Evolutionary conservation across 1,140 invertebrate species (phyloP).

Genomic region (Papilio glaucus): DNA sequence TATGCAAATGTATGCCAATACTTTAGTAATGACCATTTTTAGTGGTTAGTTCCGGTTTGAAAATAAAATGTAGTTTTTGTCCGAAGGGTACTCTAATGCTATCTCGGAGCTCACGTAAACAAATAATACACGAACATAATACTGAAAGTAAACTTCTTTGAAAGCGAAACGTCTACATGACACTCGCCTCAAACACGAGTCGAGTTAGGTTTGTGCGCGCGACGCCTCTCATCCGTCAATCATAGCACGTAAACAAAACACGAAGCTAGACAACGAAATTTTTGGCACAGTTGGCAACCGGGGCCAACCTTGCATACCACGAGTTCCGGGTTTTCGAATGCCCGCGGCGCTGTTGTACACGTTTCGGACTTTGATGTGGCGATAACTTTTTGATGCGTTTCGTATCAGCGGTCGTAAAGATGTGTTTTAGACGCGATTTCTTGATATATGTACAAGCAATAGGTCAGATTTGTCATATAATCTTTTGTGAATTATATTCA

Average conservation of each 20-base stretch:
- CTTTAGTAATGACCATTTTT: too few species aligned
- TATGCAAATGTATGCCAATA: too few species aligned
- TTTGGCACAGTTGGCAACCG: conserved; percentile 33
- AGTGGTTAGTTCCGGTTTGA: too few species aligned
- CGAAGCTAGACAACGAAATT: conserved; percentile 31
- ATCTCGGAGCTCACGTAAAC: too few species aligned
- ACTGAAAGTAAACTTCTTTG: not conserved
- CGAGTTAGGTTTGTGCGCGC: not conserved
- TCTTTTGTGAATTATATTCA: not conserved
- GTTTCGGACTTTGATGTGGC: conserved; percentile 20
- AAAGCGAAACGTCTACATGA: not conserved
- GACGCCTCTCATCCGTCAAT: conserved; percentile 32
- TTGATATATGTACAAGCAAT: conserved; percentile 8
- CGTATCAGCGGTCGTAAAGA: conserved; percentile 17
- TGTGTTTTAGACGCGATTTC: not conserved
- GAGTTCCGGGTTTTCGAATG: conserved; percentile 37
- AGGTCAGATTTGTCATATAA: not conserved
- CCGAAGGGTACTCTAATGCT: too few species aligned
- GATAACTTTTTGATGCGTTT: conserved; percentile 30
- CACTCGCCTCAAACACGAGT: not conserved
- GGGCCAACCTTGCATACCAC: conserved; percentile 25
- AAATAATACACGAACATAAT: not conserved
- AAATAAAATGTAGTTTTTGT: too few species aligned
- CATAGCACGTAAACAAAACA: conserved; percentile 33
- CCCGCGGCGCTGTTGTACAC: not conserved